Evolutionary conservation across 2,797 vertebrate species (phyloP).

Genomic region (Cynopterus sphinx): DNA sequence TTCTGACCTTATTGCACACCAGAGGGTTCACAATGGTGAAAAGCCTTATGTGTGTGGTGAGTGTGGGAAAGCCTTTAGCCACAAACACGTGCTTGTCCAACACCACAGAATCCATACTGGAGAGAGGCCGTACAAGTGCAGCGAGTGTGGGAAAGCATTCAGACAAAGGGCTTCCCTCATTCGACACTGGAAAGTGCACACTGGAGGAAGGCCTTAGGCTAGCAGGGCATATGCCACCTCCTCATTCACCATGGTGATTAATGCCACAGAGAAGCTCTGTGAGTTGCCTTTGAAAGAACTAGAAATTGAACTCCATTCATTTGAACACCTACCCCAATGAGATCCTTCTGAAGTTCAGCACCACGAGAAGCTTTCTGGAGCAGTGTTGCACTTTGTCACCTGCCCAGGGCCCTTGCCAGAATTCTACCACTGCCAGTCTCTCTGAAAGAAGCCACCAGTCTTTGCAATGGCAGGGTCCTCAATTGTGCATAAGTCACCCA

Average conservation of each 20-base stretch:
- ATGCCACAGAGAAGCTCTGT: not conserved
- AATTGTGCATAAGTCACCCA: not conserved
- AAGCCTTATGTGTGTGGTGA: conserved; percentile 63
- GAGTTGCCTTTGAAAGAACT: not conserved
- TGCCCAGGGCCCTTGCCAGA: not conserved
- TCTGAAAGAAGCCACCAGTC: not conserved
- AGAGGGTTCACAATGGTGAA: conserved; percentile 78
- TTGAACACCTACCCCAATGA: not conserved
- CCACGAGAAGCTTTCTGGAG: not conserved
- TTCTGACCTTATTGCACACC: conserved; percentile 77
- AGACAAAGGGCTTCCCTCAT: conserved; percentile 70
- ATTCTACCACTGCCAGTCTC: not conserved
- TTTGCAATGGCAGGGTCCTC: not conserved
- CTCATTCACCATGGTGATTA: not conserved
- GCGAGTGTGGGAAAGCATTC: conserved; percentile 60
- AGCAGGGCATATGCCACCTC: not conserved
- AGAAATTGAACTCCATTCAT: not conserved
- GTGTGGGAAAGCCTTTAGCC: conserved; percentile 70
- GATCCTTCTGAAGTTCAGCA: not conserved
- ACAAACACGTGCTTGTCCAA: conserved; percentile 53
- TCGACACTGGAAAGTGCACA: conserved; percentile 61
- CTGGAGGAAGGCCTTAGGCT: conserved; percentile 4
- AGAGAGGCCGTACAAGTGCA: conserved; percentile 51
- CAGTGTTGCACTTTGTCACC: not conserved
- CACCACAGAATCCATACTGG: conserved; percentile 61